phyloP scores from a whole-genome alignment of 2,888 invertebrate genomes.

The Cephus pulcher region DNA sequence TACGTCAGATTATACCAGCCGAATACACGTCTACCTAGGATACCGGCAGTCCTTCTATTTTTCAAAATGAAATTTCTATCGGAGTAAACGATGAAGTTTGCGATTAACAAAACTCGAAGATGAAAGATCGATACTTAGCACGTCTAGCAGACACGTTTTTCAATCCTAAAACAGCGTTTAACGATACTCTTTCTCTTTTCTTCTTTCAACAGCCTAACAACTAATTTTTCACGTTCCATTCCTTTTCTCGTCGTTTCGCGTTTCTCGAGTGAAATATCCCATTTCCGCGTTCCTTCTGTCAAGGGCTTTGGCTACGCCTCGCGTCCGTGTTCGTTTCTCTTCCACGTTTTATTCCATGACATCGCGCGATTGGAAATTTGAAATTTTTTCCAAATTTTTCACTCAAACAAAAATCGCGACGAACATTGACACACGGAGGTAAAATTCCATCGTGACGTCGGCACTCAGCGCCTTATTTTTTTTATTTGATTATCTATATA shows the following conservation, averaged over 20 bases:
- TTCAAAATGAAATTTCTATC: background rate
- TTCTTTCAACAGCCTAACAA: slow-evolving; percentile 32
- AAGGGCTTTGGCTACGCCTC: background rate
- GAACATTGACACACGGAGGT: background rate
- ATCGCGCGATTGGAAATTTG: background rate
- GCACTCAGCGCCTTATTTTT: slow-evolving; percentile 1
- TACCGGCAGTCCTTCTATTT: background rate
- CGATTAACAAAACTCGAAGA: background rate
- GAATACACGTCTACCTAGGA: background rate
- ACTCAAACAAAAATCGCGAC: background rate
- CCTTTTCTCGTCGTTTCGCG: background rate
- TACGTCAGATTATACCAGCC: no score
- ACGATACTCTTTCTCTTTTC: slow-evolving; percentile 22
- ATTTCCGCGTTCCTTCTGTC: background rate
- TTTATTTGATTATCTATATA: background rate
- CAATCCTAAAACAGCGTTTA: slow-evolving; percentile 37
- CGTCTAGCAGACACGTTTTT: slow-evolving; percentile 33
- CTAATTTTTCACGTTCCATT: slow-evolving; percentile 17
- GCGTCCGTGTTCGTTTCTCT: background rate
- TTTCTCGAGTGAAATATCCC: background rate
- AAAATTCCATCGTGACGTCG: background rate
- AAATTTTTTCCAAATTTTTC: background rate
- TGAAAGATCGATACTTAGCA: slow-evolving; percentile 30
- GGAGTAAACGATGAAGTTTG: background rate
- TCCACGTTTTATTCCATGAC: background rate